phyloP scores from a whole-genome alignment of 64 coral and sea anemone genomes.

The Porites australiensis region DNA sequence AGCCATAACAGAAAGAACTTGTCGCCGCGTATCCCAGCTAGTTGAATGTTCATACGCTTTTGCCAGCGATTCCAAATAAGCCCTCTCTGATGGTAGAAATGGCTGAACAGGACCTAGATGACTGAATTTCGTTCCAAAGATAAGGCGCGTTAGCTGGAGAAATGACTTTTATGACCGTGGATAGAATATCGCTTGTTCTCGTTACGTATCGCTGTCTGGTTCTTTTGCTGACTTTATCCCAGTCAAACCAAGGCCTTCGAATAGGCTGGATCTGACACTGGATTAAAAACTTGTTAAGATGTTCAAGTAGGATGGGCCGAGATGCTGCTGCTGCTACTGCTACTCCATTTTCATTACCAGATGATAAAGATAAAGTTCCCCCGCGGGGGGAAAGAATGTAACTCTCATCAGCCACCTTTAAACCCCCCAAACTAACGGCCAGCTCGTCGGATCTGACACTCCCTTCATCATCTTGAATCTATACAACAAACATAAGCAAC shows the following conservation, averaged over 20 bases:
- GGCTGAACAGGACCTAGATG: too few species aligned
- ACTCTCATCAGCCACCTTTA: too few species aligned
- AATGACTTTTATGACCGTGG: neutral
- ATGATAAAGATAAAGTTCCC: neutral
- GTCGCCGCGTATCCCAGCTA: slow-evolving; percentile 14
- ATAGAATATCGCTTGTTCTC: slow-evolving; percentile 2
- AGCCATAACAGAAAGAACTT: slow-evolving; percentile 34
- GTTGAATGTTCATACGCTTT: neutral
- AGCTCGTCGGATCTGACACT: too few species aligned
- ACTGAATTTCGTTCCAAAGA: slow-evolving; percentile 7
- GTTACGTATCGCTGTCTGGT: neutral
- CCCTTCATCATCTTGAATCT: too few species aligned
- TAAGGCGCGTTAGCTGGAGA: neutral
- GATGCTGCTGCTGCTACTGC: neutral
- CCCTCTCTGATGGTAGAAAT: neutral
- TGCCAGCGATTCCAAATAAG: slow-evolving; percentile 16
- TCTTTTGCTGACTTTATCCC: slow-evolving; percentile 23
- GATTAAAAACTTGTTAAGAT: neutral
- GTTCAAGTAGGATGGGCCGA: too few species aligned
- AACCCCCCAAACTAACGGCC: too few species aligned
- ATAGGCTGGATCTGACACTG: neutral
- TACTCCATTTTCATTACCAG: neutral
- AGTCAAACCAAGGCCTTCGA: slow-evolving; percentile 10
- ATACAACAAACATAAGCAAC: too few species aligned
- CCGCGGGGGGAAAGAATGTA: neutral